Base-by-base conservation (phyloP, 2,113 vertebrate genomes). In the Solea solea region DNA sequence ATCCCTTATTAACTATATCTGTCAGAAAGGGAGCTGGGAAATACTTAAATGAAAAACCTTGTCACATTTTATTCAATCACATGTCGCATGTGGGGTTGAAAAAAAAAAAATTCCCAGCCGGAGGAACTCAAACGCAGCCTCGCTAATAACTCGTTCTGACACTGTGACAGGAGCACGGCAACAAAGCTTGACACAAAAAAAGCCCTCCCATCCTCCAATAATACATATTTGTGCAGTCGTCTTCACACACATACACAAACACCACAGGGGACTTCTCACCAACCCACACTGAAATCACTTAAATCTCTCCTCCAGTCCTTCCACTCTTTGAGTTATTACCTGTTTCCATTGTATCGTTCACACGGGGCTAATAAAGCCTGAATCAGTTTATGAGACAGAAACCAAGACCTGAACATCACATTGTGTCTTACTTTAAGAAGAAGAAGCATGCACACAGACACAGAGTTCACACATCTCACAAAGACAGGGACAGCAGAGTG, bases 61-160 rank as follows among this genome's bases (percentile, higher is more conserved):
- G 83, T 81, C 77, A 64, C n/a, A 41, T 60, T 53, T 11, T 9
- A 77, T 85, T 51, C 80, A 28, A 50, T 83, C 76, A 68, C 34
- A 9, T 14, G 65, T 15, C 16, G 72, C 64, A 55, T 64, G 53
- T 50, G 28, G 72, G 68, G 74, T 79, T 52, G 56, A 66, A 0
- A 70, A 53, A 78, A 81, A 84, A 62, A 34, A 34, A 34, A 34
- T 45, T 60, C 9, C 39, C 69, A n/a, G 83, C 86, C 84, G 1
- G 53, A 69, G 69, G 78, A 88, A 9, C 67, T 69, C 34, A 49
- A 64, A 50, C 49, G 71, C 63, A 10, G 58, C 44, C 56, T 39
- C 86, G 89, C 88, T 16, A 68, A 25, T 88, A 80, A 92, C 68
- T 25, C 25, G 53, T 52, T 34, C 58, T 28, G 87, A 90, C 87